A percentile compares a stretch with the other conserved stretches of the same genome.
phyloP scores from a whole-genome alignment of 2,797 vertebrate genomes.

The Gymnothorax reevesii region DNA sequence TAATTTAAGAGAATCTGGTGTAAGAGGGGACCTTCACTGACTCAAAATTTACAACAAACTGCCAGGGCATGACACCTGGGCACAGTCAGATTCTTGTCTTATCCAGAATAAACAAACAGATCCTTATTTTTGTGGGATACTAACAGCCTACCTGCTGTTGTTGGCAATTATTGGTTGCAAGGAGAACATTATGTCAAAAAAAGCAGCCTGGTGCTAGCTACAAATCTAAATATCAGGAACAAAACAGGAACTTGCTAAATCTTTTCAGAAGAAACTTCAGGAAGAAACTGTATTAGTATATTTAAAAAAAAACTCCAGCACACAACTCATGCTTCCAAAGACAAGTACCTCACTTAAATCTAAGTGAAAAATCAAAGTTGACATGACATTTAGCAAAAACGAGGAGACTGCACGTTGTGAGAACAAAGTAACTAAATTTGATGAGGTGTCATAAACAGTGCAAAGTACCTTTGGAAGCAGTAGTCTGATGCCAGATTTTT shows the following conservation, averaged over 20 bases:
- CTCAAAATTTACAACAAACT: background rate
- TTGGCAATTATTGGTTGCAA: background rate
- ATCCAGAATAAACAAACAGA: background rate
- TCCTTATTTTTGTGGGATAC: constrained; percentile 17
- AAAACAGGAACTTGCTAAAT: background rate
- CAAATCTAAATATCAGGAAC: background rate
- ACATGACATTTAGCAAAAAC: background rate
- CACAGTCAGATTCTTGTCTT: constrained; percentile 13
- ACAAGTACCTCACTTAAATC: background rate
- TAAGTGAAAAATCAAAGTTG: background rate
- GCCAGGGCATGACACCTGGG: background rate
- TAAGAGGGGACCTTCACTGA: constrained; percentile 4
- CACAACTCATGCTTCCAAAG: background rate
- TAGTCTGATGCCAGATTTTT: background rate
- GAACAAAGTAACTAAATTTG: constrained; percentile 18
- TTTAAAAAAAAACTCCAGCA: background rate
- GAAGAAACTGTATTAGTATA: background rate
- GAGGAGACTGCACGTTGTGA: background rate
- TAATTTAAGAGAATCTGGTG: background rate
- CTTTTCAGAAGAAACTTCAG: background rate
- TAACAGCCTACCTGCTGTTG: background rate
- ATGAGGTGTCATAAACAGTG: background rate
- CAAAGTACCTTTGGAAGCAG: constrained; percentile 5
- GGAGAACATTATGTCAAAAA: background rate
- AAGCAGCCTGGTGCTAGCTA: background rate